Evolutionary conservation across 2,888 invertebrate genomes (phyloP).

Genomic region (Drosophila eohydei): DNA sequence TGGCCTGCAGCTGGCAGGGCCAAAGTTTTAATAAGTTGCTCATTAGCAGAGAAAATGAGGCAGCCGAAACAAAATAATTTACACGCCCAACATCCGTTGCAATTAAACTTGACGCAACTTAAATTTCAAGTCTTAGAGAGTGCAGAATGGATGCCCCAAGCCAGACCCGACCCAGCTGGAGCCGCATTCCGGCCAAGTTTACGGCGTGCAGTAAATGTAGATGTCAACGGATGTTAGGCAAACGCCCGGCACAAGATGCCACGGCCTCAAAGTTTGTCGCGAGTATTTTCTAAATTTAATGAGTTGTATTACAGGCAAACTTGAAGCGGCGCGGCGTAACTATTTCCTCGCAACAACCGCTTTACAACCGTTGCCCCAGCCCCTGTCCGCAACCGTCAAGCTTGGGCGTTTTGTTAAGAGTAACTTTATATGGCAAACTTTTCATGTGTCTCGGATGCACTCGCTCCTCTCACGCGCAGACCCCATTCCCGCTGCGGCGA

Average conservation of each 20-base stretch:
- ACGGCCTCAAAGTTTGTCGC: constrained; percentile 59
- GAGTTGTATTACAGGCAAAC: constrained; percentile 72
- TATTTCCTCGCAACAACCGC: constrained; percentile 37
- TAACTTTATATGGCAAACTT: constrained; percentile 73
- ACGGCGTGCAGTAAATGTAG: constrained; percentile 66
- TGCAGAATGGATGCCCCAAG: constrained; percentile 6
- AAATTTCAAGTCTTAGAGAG: constrained; percentile 44
- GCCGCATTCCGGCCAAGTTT: constrained; percentile 46
- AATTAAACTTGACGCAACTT: constrained; percentile 69
- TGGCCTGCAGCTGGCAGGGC: constrained; percentile 32
- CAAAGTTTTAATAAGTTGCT: constrained; percentile 75
- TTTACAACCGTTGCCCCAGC: neutral
- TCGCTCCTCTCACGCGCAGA: neutral
- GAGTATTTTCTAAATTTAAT: constrained; percentile 78
- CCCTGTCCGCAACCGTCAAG: constrained; percentile 7
- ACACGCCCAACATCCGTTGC: constrained; percentile 77
- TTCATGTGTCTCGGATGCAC: constrained; percentile 56
- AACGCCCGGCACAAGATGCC: constrained; percentile 44
- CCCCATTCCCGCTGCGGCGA: constrained; percentile 19
- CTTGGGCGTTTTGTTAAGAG: constrained; percentile 68
- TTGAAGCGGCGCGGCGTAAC: constrained; percentile 58
- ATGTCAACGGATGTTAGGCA: constrained; percentile 75
- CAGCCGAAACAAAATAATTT: constrained; percentile 74
- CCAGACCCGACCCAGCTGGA: neutral
- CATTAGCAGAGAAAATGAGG: constrained; percentile 76